Conservation (phyloP, 2,888 invertebrate species). For the Zygothrica quintamaculata region DNA sequence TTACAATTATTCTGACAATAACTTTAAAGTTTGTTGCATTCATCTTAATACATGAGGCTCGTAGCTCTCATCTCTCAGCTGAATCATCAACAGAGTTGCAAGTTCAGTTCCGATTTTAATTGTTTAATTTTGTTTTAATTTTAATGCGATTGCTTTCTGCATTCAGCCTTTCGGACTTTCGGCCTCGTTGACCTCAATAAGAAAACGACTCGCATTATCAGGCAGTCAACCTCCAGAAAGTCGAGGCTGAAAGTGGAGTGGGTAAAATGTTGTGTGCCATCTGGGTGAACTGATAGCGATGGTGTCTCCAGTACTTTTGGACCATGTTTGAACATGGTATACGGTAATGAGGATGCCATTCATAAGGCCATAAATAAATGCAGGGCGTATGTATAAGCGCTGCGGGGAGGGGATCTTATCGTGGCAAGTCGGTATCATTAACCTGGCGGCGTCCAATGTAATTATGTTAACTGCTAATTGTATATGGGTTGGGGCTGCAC, state of each 20-base stretch:
- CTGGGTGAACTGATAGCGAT: constrained; percentile 43
- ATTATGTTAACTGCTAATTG: constrained; percentile 73
- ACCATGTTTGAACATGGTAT: constrained; percentile 20
- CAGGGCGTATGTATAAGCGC: constrained; percentile 14
- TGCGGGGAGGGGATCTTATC: constrained; percentile 52
- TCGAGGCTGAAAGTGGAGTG: constrained; percentile 27
- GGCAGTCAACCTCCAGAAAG: constrained; percentile 8
- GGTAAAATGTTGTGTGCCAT: constrained; percentile 40
- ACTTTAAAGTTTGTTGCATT: too few species aligned
- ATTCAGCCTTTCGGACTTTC: background rate
- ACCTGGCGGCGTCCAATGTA: constrained; percentile 65
- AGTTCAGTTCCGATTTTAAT: constrained; percentile 49
- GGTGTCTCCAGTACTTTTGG: constrained; percentile 10
- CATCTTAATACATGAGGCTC: too few species aligned
- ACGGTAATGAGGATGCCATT: constrained; percentile 48
- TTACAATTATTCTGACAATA: too few species aligned
- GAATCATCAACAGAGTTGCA: constrained; percentile 15
- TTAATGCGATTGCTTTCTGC: constrained; percentile 20
- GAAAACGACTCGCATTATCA: background rate
- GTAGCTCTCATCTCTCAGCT: constrained; percentile 1
- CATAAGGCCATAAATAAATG: constrained; percentile 58
- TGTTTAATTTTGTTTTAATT: constrained; percentile 66
- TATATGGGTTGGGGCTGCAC: constrained; percentile 19
- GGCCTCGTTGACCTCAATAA: constrained; percentile 40
- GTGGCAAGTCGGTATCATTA: constrained; percentile 63